Conservation (phyloP, 1,140 invertebrate genomes). For the Bombus vancouverensis region DNA sequence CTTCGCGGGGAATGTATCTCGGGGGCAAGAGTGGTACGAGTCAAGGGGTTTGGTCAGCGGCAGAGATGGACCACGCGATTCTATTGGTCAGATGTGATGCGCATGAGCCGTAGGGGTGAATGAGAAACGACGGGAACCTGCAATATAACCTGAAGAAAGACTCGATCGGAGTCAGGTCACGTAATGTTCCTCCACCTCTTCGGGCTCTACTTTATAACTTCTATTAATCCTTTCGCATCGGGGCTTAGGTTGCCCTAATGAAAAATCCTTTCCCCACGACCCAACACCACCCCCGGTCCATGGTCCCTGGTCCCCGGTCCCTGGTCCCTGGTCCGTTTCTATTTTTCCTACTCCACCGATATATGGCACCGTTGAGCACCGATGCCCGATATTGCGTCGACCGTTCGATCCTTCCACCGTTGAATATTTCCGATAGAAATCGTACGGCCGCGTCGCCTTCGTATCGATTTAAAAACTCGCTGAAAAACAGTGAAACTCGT, state of each 20-base stretch:
- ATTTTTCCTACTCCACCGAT: slow-evolving; percentile 32
- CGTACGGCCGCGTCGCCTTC: no score
- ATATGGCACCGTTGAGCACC: neutral
- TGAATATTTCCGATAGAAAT: neutral
- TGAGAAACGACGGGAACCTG: slow-evolving; percentile 72
- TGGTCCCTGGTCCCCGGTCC: no score
- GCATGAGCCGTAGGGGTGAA: slow-evolving; percentile 72
- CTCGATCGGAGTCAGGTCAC: slow-evolving; percentile 73
- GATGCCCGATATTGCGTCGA: neutral
- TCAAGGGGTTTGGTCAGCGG: slow-evolving; percentile 71
- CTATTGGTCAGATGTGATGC: slow-evolving; percentile 72
- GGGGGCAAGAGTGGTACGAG: slow-evolving; percentile 70
- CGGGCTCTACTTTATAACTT: slow-evolving; percentile 73
- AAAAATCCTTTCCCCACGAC: slow-evolving; percentile 63
- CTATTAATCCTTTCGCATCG: slow-evolving; percentile 73
- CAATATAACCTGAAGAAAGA: slow-evolving; percentile 73
- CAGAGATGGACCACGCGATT: slow-evolving; percentile 73
- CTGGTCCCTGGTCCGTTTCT: no score
- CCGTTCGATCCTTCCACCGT: neutral
- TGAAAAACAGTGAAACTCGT: no score
- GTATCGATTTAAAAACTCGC: neutral
- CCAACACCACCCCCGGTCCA: slow-evolving; percentile 16
- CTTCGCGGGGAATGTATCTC: slow-evolving; percentile 70
- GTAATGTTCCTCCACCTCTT: slow-evolving; percentile 72
- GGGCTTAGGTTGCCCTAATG: slow-evolving; percentile 70